Base-by-base conservation (phyloP, 92 coral and sea anemone genomes). In the Muricea muricata region DNA sequence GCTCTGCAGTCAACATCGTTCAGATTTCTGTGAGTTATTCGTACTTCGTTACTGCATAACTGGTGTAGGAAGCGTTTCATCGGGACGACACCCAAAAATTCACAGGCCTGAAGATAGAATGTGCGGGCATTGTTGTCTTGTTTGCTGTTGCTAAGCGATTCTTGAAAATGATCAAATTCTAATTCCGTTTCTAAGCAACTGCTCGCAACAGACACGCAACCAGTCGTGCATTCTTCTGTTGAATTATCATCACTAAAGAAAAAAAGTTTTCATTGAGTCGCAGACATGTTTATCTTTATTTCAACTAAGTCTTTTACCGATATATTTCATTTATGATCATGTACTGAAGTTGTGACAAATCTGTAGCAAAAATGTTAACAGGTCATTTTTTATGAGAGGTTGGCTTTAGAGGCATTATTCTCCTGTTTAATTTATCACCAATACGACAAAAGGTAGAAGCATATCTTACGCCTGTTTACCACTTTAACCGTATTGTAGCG, bases 1-100 rank as follows among this genome's bases (percentile, higher is more conserved):
- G 97, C 97, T 77, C 81, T 93, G 17, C 93, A 83, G 17, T 97
- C 98, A 17, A 33, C 41, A 50, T 79, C 97, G 24, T 66, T 83
- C 61, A 95, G 74, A 81, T 60, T 91, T 45, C 98, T 85, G 73
- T 93, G 95, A 55, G 84, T 93, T n/a, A 95, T 91, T 83, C 86
- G 18, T 23, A 95, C 82, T 78, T 93, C 95, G 39, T 95, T 93
- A 52, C 85, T 88, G 6, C 95, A 93, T 34, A 95, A 92, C 52
- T 88, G 92, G 29, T 91, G 82, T 29, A 91, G 88, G 66, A 93
- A 91, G 52, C 97, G 75, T 45, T 97, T 84, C 82, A 94, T 97
- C 41, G 98, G 98, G 8, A 82, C 84, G 25, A 93, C 88, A 10
- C 93, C 94, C 18, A 94, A 75, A 10, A 75, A 73, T 17, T 89